A percentile compares a stretch with the other conserved stretches of the same genome.
Conservation (phyloP, 2,888 invertebrate genomes). For the Trachelus tabidus region DNA sequence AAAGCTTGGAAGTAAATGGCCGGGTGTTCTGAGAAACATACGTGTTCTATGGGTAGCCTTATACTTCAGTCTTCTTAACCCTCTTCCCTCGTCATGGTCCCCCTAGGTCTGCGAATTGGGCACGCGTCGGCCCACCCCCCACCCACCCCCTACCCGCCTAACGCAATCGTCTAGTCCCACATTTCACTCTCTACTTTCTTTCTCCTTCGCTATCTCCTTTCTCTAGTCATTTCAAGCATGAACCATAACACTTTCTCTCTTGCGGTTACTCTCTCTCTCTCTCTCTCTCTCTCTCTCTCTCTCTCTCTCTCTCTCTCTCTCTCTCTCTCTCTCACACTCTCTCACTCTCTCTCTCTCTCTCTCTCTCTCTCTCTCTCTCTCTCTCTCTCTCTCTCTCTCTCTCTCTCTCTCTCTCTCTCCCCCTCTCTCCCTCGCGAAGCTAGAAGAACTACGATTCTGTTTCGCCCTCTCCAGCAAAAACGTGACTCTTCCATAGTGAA, state of each 20-base stretch:
- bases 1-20: neutral
- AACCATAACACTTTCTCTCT: conserved; percentile 12
- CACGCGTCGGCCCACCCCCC: conserved; percentile 20
- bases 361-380: no score
- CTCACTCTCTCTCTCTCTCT: conserved; percentile 4
- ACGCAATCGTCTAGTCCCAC: conserved; percentile 32
- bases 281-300: conserved; percentile 1
- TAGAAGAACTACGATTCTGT: conserved; percentile 17
- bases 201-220: conserved; percentile 3
- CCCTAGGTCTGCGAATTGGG: conserved; percentile 30
- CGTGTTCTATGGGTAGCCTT: neutral
- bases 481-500: conserved; percentile 31
- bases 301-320: conserved; percentile 1
- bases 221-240: no score
- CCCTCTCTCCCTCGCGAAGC: neutral
- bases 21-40: neutral
- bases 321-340: conserved; percentile 2
- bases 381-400: no score
- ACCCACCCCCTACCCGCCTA: conserved; percentile 10
- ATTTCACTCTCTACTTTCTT: conserved; percentile 11
- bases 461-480: conserved; percentile 27
- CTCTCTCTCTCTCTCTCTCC: conserved; percentile 9
- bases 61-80: neutral
- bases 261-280: conserved; percentile 10
- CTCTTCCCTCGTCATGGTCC: neutral